Conservation (phyloP, 2,113 vertebrate species). For the Acinonyx jubatus region DNA sequence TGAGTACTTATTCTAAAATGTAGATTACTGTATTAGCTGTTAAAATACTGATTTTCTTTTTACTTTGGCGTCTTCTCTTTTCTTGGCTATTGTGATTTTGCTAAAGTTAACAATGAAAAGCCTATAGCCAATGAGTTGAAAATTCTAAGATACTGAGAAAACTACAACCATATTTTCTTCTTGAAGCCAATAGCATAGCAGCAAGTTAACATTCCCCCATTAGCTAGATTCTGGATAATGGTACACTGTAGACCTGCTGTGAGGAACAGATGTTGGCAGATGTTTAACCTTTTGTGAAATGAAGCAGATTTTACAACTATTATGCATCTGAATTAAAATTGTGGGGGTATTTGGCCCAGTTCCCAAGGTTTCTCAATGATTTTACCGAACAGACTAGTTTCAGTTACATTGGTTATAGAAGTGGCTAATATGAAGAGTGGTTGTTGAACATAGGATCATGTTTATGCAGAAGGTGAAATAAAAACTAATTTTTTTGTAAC, state of each 20-base stretch:
- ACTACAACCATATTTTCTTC: neutral
- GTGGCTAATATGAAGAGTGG: neutral
- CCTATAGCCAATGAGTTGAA: neutral
- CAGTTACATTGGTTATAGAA: neutral
- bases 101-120: conserved; percentile 5
- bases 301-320: conserved; percentile 63
- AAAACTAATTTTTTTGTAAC: neutral
- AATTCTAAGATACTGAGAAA: conserved; percentile 36
- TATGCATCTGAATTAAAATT: conserved; percentile 60
- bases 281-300: conserved; percentile 44
- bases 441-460: neutral
- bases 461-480: neutral
- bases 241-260: neutral
- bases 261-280: conserved; percentile 75
- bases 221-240: neutral
- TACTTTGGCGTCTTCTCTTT: neutral
- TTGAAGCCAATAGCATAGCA: neutral
- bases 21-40: neutral
- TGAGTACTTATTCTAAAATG: neutral
- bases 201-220: neutral
- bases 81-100: neutral
- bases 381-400: neutral
- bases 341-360: neutral
- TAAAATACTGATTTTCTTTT: conserved; percentile 6
- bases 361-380: conserved; percentile 17